phyloP scores from a whole-genome alignment of 1,140 invertebrate species.

The Teleogryllus occipitalis region DNA sequence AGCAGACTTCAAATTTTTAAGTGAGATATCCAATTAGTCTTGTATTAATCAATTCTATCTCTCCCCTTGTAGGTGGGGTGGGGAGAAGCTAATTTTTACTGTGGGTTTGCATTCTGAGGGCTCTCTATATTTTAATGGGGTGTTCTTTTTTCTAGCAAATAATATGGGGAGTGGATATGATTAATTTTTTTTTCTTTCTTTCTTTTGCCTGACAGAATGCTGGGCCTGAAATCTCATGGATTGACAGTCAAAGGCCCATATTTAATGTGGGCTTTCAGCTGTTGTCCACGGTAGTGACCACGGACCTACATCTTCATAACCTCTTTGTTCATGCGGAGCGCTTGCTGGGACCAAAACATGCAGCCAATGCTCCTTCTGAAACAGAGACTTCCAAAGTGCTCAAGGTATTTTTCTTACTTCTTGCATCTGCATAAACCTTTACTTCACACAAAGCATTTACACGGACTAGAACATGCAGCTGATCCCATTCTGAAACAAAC shows the following conservation, averaged over 20 bases:
- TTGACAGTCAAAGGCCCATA: conserved; percentile 77
- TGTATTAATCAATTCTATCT: too few relatives aligned
- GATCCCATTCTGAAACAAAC: too few relatives aligned
- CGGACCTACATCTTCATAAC: conserved; percentile 77
- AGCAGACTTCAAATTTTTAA: too few relatives aligned
- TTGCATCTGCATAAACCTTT: neutral
- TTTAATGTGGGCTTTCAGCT: conserved; percentile 76
- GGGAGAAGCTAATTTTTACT: too few relatives aligned
- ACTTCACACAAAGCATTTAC: too few relatives aligned
- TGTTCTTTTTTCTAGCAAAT: too few relatives aligned
- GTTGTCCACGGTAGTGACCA: conserved; percentile 79
- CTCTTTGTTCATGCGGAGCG: conserved; percentile 68
- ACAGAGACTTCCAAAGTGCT: conserved; percentile 76
- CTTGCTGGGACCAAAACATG: conserved; percentile 49
- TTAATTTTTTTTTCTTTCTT: neutral
- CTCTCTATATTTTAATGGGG: too few relatives aligned
- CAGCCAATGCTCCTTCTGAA: conserved; percentile 54
- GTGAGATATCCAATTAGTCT: too few relatives aligned
- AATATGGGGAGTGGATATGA: too few relatives aligned
- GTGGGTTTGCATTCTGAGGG: too few relatives aligned
- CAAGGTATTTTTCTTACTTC: conserved; percentile 43
- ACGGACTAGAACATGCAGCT: too few relatives aligned
- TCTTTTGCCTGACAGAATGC: conserved; percentile 57
- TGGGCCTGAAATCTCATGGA: conserved; percentile 85
- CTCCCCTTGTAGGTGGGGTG: too few relatives aligned